Percentiles rank a stretch among this genome's conserved stretches.
Evolutionary conservation across 2,113 vertebrate genomes (phyloP).

Genomic region (Mormoops blainvillei): DNA sequence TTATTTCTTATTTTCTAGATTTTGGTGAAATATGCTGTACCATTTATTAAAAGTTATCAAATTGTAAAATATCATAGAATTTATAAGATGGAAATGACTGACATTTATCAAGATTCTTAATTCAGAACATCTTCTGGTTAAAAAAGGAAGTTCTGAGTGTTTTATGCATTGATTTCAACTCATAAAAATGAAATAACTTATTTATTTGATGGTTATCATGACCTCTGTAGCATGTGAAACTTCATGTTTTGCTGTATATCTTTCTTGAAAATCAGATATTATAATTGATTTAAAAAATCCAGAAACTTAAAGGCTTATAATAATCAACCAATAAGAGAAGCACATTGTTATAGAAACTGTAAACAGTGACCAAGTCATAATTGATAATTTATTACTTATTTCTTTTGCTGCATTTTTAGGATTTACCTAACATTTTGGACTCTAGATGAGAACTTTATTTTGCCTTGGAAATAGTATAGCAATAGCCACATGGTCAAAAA

Average conservation of each 20-base stretch:
- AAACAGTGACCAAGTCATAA: not conserved
- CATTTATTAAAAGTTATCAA: not conserved
- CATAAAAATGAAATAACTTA: not conserved
- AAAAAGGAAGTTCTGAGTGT: not conserved
- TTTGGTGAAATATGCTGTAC: not conserved
- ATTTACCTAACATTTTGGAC: not conserved
- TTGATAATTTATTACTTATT: not conserved
- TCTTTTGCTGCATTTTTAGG: not conserved
- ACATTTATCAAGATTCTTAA: not conserved
- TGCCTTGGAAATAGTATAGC: not conserved
- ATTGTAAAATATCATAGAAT: not conserved
- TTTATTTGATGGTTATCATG: not conserved
- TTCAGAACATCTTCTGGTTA: not conserved
- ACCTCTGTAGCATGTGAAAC: not conserved
- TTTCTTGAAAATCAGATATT: not conserved
- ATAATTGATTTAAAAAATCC: not conserved
- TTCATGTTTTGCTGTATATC: not conserved
- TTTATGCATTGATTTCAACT: not conserved
- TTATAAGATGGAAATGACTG: not conserved
- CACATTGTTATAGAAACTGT: not conserved
- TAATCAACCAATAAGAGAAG: not conserved
- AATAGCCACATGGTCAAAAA: not conserved
- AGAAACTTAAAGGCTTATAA: not conserved
- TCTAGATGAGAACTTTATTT: slow-evolving; percentile 6
- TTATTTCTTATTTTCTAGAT: not conserved